Percentiles rank a stretch among this genome's conserved stretches.
Evolutionary conservation across 2,113 vertebrate species (phyloP).

Genomic region (Myiozetetes cayanensis): DNA sequence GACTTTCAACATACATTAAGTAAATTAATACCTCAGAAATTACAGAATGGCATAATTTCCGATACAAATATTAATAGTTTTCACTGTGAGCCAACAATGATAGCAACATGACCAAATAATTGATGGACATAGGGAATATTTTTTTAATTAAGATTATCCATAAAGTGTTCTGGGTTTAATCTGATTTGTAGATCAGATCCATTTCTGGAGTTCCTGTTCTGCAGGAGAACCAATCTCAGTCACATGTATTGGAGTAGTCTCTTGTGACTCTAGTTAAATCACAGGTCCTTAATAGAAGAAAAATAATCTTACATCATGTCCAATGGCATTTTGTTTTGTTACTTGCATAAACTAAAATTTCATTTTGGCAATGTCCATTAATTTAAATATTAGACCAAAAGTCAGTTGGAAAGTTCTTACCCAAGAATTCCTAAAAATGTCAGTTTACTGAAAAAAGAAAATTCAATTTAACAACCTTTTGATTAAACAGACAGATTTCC

Average conservation of each 20-base stretch:
- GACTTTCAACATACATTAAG: neutral
- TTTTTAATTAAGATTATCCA: neutral
- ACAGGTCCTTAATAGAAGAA: neutral
- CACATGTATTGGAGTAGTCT: neutral
- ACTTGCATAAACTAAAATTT: neutral
- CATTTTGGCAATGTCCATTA: neutral
- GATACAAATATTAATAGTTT: neutral
- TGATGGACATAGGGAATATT: accelerated
- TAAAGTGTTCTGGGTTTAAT: neutral
- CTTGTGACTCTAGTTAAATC: neutral
- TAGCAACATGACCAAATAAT: accelerated
- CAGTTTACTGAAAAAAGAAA: neutral
- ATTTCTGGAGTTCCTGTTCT: neutral
- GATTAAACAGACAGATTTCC: neutral
- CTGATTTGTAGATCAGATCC: neutral
- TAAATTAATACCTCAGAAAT: neutral
- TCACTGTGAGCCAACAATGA: neutral
- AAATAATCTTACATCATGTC: neutral
- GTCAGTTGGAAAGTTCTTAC: neutral
- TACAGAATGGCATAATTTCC: accelerated
- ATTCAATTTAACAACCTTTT: neutral
- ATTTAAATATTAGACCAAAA: neutral
- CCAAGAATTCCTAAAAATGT: neutral
- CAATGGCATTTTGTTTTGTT: neutral
- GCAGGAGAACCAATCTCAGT: neutral